Base-by-base conservation (phyloP, 2,113 vertebrate species). In the Pachyramphus minor region DNA sequence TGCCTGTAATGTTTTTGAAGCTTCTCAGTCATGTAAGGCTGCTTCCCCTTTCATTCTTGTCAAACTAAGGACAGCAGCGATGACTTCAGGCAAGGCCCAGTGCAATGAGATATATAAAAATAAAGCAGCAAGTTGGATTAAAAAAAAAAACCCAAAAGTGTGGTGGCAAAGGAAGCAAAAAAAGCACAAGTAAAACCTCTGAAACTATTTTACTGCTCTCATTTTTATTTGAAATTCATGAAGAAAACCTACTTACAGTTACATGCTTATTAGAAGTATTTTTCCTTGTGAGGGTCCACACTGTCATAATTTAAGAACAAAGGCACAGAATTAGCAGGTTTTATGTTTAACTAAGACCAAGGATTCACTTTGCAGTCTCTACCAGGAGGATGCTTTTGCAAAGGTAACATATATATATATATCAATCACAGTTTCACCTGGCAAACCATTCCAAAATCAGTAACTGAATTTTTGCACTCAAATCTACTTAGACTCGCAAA, bases 81-180 rank as follows among this genome's bases (percentile, higher is more conserved):
- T 56, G 60, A 95, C 92, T 80, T 59, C 85, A 89, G 93, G 95
- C 92, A 90, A 94, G 68, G 68, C 52, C 44, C 31, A 72, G 60
- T 0, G 11, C 79, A 93, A 68, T 18, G 56, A 84, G 24, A 90
- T 66, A 63, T 83, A 76, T 44, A 93, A 96, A 94, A 96, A 95
- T 88, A 95, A 74, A 80, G 39, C 33, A 63, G 72, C 12, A 52
- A 69, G 42, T 47, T 58, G 23, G 23, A 91, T 30, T 53, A 2
- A 5, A 33, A 49, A 67, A 33, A 30, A 35, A 16, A 37, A n/a
- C n/a, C n/a, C n/a, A n/a, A n/a, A n/a, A n/a, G n/a, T n/a, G n/a
- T n/a, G n/a, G 8, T 4, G 5, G 62, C 12, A 82, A 68, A 60
- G 22, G 12, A 89, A 95, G 24, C 24, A 92, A 42, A 75, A 75